These are phyloP conservation scores for Laterallus jamaicensis DNA, from an alignment of 2,113 vertebrate species.

Conservation along the genomic window DNA sequence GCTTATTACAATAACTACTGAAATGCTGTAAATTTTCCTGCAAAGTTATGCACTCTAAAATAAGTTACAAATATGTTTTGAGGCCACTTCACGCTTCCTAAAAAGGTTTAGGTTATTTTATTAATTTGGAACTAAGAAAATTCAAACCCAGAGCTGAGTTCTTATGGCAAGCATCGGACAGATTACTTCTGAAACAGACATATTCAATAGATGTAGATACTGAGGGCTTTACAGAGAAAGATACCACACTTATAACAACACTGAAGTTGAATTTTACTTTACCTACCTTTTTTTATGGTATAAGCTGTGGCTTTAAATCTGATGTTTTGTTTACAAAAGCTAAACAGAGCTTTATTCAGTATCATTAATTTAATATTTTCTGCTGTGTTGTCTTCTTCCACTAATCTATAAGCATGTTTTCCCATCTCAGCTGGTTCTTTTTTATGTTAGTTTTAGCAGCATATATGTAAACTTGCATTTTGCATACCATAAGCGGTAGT, in stretches of 20 bases:
- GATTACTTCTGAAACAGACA: slow-evolving; percentile 49
- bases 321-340: not conserved
- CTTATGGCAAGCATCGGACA: slow-evolving; percentile 17
- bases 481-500: not conserved
- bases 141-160: slow-evolving; percentile 36
- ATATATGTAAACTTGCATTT: not conserved
- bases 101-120: slow-evolving; percentile 44
- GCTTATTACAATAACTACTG: not conserved
- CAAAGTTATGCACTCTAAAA: not conserved
- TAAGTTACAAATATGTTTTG: slow-evolving; percentile 20
- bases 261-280: not conserved
- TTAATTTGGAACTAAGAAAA: slow-evolving; percentile 53
- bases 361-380: not conserved
- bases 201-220: slow-evolving; percentile 15
- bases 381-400: not conserved
- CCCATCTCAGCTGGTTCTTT: not conserved
- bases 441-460: not conserved
- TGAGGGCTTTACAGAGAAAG: not conserved
- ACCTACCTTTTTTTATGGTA: not conserved
- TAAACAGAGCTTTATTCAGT: not conserved
- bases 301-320: not conserved
- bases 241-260: not conserved
- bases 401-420: slow-evolving; percentile 3
- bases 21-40: not conserved
- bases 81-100: slow-evolving; percentile 37